These are phyloP conservation scores for Labeo catla DNA, from an alignment of 2,113 vertebrate species.

Conservation along the genomic window DNA sequence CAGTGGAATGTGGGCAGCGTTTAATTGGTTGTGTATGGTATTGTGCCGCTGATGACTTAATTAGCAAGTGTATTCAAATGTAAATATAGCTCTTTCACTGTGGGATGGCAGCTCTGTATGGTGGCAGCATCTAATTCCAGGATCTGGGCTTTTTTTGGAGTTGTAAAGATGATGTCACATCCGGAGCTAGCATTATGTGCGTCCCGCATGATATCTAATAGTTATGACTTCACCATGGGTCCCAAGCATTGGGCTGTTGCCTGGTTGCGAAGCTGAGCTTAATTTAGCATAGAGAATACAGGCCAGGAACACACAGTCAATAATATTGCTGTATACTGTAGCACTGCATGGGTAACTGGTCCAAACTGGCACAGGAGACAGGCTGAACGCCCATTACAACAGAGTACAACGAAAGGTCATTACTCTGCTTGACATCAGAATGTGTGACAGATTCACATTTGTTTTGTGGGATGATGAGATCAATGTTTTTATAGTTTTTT, in stretches of 20 bases:
- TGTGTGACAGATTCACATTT: too few species aligned
- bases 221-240: background rate
- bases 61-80: conserved; percentile 62
- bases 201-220: conserved; percentile 41
- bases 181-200: conserved; percentile 59
- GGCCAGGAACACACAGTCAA: conserved; percentile 32
- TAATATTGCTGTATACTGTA: conserved; percentile 11
- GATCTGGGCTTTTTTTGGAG: conserved; percentile 59
- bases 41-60: conserved; percentile 70
- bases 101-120: conserved; percentile 64
- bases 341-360: background rate
- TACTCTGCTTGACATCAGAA: background rate
- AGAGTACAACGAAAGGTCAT: conserved; percentile 36
- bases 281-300: conserved; percentile 61
- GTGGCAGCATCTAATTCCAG: conserved; percentile 71
- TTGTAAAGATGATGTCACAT: conserved; percentile 58
- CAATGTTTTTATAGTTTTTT: too few species aligned
- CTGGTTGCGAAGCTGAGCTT: conserved; percentile 56
- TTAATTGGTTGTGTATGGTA: conserved; percentile 55
- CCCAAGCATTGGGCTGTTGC: conserved; percentile 58
- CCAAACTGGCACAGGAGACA: conserved; percentile 8
- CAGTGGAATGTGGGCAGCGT: conserved; percentile 18
- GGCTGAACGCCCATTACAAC: conserved; percentile 22
- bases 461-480: too few species aligned
- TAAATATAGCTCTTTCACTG: conserved; percentile 56